A percentile compares a stretch with the other conserved stretches of the same genome.
These are phyloP conservation scores for Alcedo quadribrachys DNA, from an alignment of 2,797 vertebrate species.

Conservation along the genomic window DNA sequence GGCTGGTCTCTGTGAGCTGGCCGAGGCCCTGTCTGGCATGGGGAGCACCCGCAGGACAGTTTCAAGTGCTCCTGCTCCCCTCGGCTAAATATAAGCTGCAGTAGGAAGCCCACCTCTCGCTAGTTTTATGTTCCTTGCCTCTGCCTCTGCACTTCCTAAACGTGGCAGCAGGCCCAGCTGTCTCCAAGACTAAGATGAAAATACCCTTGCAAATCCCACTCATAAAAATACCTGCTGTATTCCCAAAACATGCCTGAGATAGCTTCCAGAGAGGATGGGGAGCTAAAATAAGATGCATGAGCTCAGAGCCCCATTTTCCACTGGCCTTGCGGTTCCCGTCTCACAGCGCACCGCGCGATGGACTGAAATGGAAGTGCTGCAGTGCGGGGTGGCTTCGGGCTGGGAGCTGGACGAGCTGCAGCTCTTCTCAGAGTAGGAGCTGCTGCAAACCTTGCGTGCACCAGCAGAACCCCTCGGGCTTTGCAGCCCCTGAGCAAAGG, in stretches of 20 bases:
- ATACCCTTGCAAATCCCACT: conserved; percentile 77
- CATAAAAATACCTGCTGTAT: conserved; percentile 83
- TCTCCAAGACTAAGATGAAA: conserved; percentile 72
- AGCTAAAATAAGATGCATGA: conserved; percentile 79
- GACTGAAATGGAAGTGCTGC: conserved; percentile 60
- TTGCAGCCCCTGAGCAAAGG: not conserved
- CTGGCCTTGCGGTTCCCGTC: not conserved
- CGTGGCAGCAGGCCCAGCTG: conserved; percentile 56
- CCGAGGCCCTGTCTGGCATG: not conserved
- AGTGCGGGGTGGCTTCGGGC: accelerated
- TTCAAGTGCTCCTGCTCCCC: conserved; percentile 16
- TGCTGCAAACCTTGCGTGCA: not conserved
- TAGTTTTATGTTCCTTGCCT: conserved; percentile 52
- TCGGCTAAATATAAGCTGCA: conserved; percentile 63
- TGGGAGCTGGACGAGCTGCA: accelerated
- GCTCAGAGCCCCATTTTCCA: conserved; percentile 72
- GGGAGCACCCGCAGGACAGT: conserved; percentile 6
- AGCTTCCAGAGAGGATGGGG: conserved; percentile 81
- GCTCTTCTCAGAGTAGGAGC: not conserved
- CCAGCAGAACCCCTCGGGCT: not conserved
- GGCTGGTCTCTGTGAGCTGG: not conserved
- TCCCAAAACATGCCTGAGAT: conserved; percentile 79
- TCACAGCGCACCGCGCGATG: not conserved
- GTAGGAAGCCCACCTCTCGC: conserved; percentile 40
- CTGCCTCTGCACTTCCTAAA: conserved; percentile 18